These are phyloP conservation scores for Acrobasis repandana DNA, from an alignment of 2,888 invertebrate species.

Conservation along the genomic window DNA sequence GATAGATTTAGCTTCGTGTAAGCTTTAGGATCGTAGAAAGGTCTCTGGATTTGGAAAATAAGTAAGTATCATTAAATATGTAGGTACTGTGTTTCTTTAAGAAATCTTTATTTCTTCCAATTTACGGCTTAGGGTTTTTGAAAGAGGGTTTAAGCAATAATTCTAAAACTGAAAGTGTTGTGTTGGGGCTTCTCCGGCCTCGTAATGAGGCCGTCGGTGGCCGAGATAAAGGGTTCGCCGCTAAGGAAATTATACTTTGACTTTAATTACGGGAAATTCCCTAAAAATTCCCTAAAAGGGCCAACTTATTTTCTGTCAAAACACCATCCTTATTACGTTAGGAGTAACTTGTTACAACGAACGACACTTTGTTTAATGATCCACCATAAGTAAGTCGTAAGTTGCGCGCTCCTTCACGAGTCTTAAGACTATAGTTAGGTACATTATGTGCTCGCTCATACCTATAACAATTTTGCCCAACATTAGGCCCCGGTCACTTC, in stretches of 20 bases:
- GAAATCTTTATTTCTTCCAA: no score
- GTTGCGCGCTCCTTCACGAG: no score
- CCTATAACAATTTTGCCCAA: no score
- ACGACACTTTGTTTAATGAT: neutral
- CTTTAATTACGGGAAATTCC: slow-evolving; percentile 12
- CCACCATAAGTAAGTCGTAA: no score
- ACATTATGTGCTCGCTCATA: no score
- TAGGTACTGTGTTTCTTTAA: no score
- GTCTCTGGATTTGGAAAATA: no score
- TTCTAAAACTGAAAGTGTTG: neutral
- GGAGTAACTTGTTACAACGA: neutral
- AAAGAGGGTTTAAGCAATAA: neutral
- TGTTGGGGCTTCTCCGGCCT: neutral
- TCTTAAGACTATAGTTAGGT: no score
- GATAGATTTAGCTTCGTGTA: no score
- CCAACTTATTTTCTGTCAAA: neutral
- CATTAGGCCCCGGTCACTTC: no score
- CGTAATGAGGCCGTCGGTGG: neutral
- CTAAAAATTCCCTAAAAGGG: neutral
- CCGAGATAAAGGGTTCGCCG: neutral
- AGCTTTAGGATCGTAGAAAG: no score
- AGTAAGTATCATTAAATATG: no score
- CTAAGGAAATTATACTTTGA: slow-evolving; percentile 9
- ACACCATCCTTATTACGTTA: neutral
- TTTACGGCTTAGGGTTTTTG: neutral